Base-by-base conservation (phyloP, 2,888 invertebrate genomes). In the Carpatolechia fugitivella region DNA sequence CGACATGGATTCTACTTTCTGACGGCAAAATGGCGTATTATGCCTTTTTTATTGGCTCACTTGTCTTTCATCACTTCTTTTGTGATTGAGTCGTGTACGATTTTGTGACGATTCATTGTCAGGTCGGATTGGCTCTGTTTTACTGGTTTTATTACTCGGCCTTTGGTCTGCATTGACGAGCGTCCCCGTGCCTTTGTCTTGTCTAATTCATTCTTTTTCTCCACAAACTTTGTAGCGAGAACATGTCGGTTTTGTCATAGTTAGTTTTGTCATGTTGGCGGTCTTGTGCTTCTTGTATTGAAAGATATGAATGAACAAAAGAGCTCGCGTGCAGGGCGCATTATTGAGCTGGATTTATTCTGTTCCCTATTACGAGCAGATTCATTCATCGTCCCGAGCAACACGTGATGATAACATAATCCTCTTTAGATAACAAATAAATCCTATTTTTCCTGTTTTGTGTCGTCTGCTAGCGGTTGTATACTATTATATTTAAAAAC, bases 61-160 rank as follows among this genome's bases (percentile, higher is more conserved):
- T 85, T 87, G 83, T 87, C 85, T 85, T 85, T 85, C 87, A 80
- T 77, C 85, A 82, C 83, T 85, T 86, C 86, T 82, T 87, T 89
- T 89, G 80, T 88, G 85, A 86, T 85, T 77, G 87, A 84, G 76
- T 69, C 69, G 73, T 74, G 74, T 66, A 66, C 73, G 76, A 74
- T 70, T 76, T 76, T 76, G 75, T 74, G 73, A 77, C 75, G 73
- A 73, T 74, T 76, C 78, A 78, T 84, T 85, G 84, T 85, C 79
- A 77, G 73, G 72, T 70, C 60, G 74, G 74, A 80, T 79, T 75
- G 83, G 77, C 72, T 74, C 69, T 67, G 73, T 80, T 78, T 77
- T 80, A 75, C 79, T 83, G 69, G 73, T 84, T 80, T 52, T 84
- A 80, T 83, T 83, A 69, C 66, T 61, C 60, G 58, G 44, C 29